Base-by-base conservation (phyloP, 2,113 vertebrate species). In the Platysternon megacephalum region DNA sequence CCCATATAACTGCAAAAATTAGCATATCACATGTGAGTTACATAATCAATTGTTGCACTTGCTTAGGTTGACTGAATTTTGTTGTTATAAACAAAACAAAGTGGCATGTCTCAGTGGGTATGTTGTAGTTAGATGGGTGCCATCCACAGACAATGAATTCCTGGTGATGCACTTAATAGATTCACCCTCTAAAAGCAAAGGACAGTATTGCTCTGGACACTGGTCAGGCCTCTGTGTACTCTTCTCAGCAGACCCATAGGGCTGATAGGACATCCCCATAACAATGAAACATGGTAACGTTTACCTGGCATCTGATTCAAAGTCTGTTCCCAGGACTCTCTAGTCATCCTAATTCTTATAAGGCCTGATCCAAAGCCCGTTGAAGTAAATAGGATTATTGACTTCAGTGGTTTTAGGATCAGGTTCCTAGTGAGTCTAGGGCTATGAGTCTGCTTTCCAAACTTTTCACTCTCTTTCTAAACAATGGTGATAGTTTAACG, bases 311-410 rank as follows among this genome's bases (percentile, higher is more conserved):
- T 52, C 53, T 29, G 16, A 61, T 35, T 51, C 35, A 80, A 74
- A 35, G 5, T 7, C 1, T 21, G 8, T 26, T 26, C 58, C 56
- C 24, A 28, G 14, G 35, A 6, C 21, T 87, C 16, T 13, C 32
- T 26, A 1, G 0, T 14, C 12, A 29, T 19, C 74, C 39, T 79
- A n/a, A 74, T 35, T 48, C 22, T 51, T 44, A 10, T 1, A 42
- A 17, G 24, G 10, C 35, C 9, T 80, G 39, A 72, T 81, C 16
- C 29, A 53, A 79, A 87, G 51, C 9, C 16, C 14, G 2, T 3
- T 3, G 24, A 14, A 88, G 5, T 44, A 32, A 24, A 79, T 1
- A 2, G 49, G 49, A 65, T 42, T 74, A 0, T 0, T 44, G 39
- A 42, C 28, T 55, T 87, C 2, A 0, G 2, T 26, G 2, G 52